Base-by-base conservation (phyloP, 2,797 vertebrate species). In the Danio kyathit region DNA sequence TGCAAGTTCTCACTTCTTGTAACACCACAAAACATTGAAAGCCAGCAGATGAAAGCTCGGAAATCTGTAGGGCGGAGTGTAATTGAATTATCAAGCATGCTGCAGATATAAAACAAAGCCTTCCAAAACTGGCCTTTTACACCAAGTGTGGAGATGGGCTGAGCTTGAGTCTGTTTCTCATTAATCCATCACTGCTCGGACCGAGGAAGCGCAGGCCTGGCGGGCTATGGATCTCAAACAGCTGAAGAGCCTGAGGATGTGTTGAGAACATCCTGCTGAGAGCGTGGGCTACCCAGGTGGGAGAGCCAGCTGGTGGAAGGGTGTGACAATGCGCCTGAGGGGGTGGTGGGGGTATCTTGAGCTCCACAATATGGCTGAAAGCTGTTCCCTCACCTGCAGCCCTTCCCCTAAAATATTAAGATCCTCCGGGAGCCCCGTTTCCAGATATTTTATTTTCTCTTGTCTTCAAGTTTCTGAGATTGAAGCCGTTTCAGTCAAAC, bases 31-130 rank as follows among this genome's bases (percentile, higher is more conserved):
- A 54, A 43, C 41, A 29, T 60, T 48, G 41, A n/a, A 46, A 43
- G 78, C 69, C 60, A 44, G 40, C 48, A 61, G 40, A 51, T 17
- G 19, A 46, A 43, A 13, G 10, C 38, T 52, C 9, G 38, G 63
- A 60, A 71, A 52, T 44, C 63, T 9, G 12, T 21, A 17, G 64
- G 21, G 85, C 80, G 88, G 81, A 85, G 86, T 90, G 88, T 90
- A 88, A 91, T 89, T 91, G 86, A 92, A 90, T 91, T 86, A 87
- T 88, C 83, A 86, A 79, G 84, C 66, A 79, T 87, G 80, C 82
- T 40, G 76, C 85, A 84, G 82, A 81, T 83, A 86, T 83, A 81
- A 86, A 74, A 59, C 66, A 64, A 54, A 63, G 7, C 54, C 11
- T 43, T 65, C 38, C 48, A 64, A 21, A 40, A 64, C 46, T 74